Percentiles rank a stretch among this genome's conserved stretches.
Evolutionary conservation across 2,888 invertebrate genomes (phyloP).

Genomic region (Branchellion lobata): DNA sequence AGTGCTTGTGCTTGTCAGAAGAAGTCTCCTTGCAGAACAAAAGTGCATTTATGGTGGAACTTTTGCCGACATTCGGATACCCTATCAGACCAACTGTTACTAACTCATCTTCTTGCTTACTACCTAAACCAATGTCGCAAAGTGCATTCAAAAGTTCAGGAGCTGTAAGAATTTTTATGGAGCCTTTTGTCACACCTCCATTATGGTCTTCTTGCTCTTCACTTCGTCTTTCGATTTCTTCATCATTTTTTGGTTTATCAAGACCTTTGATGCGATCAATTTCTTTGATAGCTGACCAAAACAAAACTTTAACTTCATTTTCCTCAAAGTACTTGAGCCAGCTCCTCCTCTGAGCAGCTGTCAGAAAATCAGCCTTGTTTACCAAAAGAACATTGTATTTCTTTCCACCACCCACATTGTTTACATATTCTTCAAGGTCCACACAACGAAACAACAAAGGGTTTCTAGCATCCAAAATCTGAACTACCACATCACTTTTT

Average conservation of each 20-base stretch:
- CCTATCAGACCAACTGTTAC: constrained; percentile 70
- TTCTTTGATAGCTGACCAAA: constrained; percentile 80
- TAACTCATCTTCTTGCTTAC: constrained; percentile 18
- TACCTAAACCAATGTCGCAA: constrained; percentile 16
- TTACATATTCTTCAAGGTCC: constrained; percentile 84
- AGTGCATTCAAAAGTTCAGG: constrained; percentile 11
- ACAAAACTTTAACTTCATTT: constrained; percentile 73
- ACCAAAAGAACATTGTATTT: constrained; percentile 82
- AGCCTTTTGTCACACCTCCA: too few species aligned
- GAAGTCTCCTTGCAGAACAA: constrained; percentile 85
- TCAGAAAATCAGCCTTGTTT: constrained; percentile 93
- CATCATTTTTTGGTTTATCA: not conserved
- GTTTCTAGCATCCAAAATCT: constrained; percentile 94
- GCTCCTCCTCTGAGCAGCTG: constrained; percentile 73
- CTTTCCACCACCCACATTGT: constrained; percentile 70
- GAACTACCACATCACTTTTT: constrained; percentile 82
- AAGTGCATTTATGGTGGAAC: constrained; percentile 93
- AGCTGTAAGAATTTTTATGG: constrained; percentile 3
- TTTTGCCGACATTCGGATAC: constrained; percentile 99
- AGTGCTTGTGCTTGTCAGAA: constrained; percentile 97
- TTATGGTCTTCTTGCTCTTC: constrained; percentile 37
- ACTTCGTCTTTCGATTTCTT: constrained; percentile 62
- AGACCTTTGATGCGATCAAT: constrained; percentile 49
- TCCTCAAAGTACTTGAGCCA: constrained; percentile 84
- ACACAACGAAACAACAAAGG: constrained; percentile 87